A percentile compares a stretch with the other conserved stretches of the same genome.
phyloP scores from a whole-genome alignment of 2,797 vertebrate genomes.

The Hyperoplus lanceolatus region DNA sequence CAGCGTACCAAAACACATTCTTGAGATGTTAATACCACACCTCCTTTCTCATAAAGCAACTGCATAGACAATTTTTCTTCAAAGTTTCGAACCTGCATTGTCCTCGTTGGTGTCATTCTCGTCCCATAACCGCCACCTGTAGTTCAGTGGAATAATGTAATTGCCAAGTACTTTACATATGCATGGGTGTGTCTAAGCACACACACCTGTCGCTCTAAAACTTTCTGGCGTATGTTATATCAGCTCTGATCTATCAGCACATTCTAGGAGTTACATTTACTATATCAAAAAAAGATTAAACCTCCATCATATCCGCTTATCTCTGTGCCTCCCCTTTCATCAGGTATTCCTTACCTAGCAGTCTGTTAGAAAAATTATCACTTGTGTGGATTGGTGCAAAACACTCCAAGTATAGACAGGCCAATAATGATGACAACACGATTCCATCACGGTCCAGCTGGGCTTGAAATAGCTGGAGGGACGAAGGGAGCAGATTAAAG shows the following conservation, averaged over 20 bases:
- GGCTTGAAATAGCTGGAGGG: constrained; percentile 5
- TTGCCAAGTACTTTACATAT: background rate
- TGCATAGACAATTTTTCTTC: background rate
- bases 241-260: constrained; percentile 13
- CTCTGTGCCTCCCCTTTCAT: background rate
- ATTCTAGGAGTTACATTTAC: constrained; percentile 28
- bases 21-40: no score
- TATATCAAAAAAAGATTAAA: constrained; percentile 10
- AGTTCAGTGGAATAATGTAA: background rate
- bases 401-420: constrained; percentile 40
- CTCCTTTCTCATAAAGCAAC: background rate
- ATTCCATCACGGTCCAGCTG: constrained; percentile 41
- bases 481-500: background rate
- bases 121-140: background rate
- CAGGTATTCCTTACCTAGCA: background rate
- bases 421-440: constrained; percentile 50
- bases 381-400: constrained; percentile 38
- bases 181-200: background rate
- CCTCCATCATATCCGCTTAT: constrained; percentile 5
- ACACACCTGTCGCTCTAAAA: background rate
- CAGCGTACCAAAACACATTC: background rate
- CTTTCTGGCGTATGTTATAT: background rate
- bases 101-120: background rate
- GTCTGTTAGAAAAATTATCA: constrained; percentile 51
- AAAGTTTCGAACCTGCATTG: background rate